phyloP scores from a whole-genome alignment of 2,888 invertebrate genomes.

The Drosophila siamana region DNA sequence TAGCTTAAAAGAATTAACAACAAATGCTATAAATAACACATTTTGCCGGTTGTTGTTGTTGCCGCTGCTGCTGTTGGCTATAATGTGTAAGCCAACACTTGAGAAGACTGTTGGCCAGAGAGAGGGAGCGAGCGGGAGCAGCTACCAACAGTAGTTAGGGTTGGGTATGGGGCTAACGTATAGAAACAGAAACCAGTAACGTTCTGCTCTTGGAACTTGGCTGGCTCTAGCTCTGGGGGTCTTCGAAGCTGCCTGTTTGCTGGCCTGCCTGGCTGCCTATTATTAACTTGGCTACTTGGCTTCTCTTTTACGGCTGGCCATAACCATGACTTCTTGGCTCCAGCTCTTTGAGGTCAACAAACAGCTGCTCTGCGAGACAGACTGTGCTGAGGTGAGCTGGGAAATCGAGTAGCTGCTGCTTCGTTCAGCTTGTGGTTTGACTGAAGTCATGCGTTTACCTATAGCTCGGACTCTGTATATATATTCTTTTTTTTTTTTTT shows the following conservation, averaged over 20 bases:
- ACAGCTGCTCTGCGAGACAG: slow-evolving; percentile 79
- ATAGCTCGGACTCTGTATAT: slow-evolving; percentile 8
- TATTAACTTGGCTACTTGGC: slow-evolving; percentile 78
- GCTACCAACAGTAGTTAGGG: neutral
- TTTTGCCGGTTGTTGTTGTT: slow-evolving; percentile 59
- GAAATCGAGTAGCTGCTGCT: slow-evolving; percentile 52
- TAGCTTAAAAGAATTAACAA: slow-evolving; percentile 68
- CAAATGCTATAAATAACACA: slow-evolving; percentile 72
- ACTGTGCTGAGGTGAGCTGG: slow-evolving; percentile 56
- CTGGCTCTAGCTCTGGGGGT: slow-evolving; percentile 28
- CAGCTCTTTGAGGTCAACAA: slow-evolving; percentile 85
- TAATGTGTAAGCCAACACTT: slow-evolving; percentile 70
- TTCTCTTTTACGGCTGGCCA: slow-evolving; percentile 77
- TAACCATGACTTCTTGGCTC: slow-evolving; percentile 82
- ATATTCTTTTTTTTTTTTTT: neutral
- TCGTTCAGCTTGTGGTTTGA: slow-evolving; percentile 64
- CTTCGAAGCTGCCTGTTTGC: too few relatives aligned
- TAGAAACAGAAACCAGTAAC: slow-evolving; percentile 59
- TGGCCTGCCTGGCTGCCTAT: slow-evolving; percentile 36
- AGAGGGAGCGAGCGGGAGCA: neutral
- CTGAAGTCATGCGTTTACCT: slow-evolving; percentile 74
- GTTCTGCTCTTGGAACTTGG: slow-evolving; percentile 56
- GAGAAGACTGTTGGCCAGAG: slow-evolving; percentile 4
- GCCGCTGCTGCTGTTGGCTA: slow-evolving; percentile 30
- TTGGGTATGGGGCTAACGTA: neutral